Evolutionary conservation across 2,888 invertebrate genomes (phyloP).

Genomic region (Lycophotia porphyrea): DNA sequence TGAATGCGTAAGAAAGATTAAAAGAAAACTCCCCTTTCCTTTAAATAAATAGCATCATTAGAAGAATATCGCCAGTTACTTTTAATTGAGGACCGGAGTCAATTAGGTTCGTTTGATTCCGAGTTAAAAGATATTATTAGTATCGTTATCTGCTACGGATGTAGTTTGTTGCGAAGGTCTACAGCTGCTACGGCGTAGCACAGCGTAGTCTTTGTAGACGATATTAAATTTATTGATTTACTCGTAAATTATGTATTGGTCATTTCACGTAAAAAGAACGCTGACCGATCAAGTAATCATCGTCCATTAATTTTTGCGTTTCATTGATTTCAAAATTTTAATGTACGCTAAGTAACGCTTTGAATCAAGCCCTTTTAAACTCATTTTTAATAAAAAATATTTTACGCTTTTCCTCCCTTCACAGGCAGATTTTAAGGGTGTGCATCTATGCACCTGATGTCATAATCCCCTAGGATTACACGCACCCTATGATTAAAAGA

Average conservation of each 20-base stretch:
- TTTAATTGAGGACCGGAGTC: conserved; percentile 80
- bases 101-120: conserved; percentile 81
- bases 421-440: conserved; percentile 35
- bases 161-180: conserved; percentile 35
- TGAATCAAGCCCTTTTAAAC: neutral
- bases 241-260: neutral
- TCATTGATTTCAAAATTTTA: neutral
- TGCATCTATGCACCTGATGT: conserved; percentile 50
- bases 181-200: conserved; percentile 53
- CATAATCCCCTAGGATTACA: conserved; percentile 32
- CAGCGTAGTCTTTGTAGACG: conserved; percentile 26
- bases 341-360: neutral
- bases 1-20: conserved; percentile 15
- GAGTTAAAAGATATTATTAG: conserved; percentile 80
- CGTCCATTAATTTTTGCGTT: neutral
- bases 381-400: conserved; percentile 13
- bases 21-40: conserved; percentile 17
- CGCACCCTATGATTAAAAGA: conserved; percentile 34
- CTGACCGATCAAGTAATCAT: too few species aligned
- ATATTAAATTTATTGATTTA: neutral
- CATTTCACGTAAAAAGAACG: too few species aligned
- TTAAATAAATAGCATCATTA: conserved; percentile 56
- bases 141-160: conserved; percentile 76
- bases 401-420: conserved; percentile 5
- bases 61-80: conserved; percentile 61